Base-by-base conservation (phyloP, 2,113 vertebrate species). In the Verasper variegatus region DNA sequence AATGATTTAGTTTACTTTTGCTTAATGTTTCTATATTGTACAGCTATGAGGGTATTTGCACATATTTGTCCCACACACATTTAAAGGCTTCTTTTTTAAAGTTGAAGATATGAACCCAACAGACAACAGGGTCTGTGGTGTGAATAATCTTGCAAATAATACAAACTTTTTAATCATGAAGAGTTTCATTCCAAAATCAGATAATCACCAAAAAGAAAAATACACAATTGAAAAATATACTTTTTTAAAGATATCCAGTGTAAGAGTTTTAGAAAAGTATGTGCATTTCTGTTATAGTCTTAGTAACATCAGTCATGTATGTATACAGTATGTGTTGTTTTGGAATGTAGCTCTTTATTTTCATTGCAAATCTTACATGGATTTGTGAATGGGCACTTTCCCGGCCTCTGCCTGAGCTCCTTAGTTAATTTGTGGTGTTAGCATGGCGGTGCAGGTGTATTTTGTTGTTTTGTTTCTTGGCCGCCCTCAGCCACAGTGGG, bases 1-100 rank as follows among this genome's bases (percentile, higher is more conserved):
- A 59, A 12, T 2, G 67, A 5, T 55, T 6, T 60, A 18, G 51
- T 60, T 37, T 70, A 21, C 59, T 49, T 61, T 71, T 54, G 17
- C n/a, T 74, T 42, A 54, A 6, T 56, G 23, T 59, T 11, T 82
- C 58, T 69, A 37, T 67, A 10, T 51, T 81, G 15, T 59, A 71
- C 52, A 55, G 9, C 37, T 52, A 24, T 69, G 52, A 78, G 27
- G 69, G 70, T 76, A 64, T 88, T 89, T 87, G 87, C 85, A 85
- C 84, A 65, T 69, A n/a, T 52, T 74, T 31, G 20, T 77, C 5
- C 68, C 23, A 26, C 21, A 67, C 7, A 40, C 14, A 70, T 63
- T 51, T 23, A 68, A 66, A 35, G 5, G 42, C 26, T 61, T 64
- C 15, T 51, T 58, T 76, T 63, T 49, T 12, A 35, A 57, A 11